Percentiles rank a stretch among this genome's conserved stretches.
phyloP scores from a whole-genome alignment of 1,140 invertebrate genomes.

The Pseudomyrmex sp. region DNA sequence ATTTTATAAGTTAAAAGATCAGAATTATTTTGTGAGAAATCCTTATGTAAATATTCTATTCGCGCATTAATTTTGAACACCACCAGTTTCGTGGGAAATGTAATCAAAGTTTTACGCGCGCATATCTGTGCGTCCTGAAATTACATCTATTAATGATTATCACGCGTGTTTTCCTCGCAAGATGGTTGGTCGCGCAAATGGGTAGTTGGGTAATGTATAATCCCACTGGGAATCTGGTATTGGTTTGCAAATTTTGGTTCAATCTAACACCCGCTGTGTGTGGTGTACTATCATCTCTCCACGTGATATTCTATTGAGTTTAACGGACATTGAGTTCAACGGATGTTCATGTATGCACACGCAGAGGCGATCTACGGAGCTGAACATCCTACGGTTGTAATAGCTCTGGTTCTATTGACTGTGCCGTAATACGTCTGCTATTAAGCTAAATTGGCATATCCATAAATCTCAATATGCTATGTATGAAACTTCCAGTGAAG shows the following conservation, averaged over 20 bases:
- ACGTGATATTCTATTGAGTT: conserved; percentile 52
- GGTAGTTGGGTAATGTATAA: too few relatives aligned
- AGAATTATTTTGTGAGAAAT: not conserved
- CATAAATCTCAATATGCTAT: conserved; percentile 19
- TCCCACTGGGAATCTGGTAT: conserved; percentile 5
- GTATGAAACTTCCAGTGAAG: conserved; percentile 2
- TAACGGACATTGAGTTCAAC: conserved; percentile 35
- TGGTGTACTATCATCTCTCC: conserved; percentile 42
- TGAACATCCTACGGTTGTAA: conserved; percentile 54
- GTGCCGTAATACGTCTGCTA: conserved; percentile 26
- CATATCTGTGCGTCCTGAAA: too few relatives aligned
- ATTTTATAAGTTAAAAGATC: not conserved
- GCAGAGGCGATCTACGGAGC: conserved; percentile 31
- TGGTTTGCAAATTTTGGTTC: conserved; percentile 26
- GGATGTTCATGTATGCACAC: conserved; percentile 43
- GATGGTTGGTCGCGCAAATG: too few relatives aligned
- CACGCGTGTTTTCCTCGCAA: not conserved
- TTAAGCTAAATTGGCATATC: conserved; percentile 45
- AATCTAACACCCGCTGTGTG: conserved; percentile 21
- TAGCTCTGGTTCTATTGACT: conserved; percentile 45
- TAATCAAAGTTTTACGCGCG: not conserved
- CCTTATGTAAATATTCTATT: not conserved
- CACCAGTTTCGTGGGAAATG: not conserved
- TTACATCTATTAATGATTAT: not conserved
- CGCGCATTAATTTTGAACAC: not conserved